Conservation (phyloP, 2,113 vertebrate genomes). For the Odontesthes bonariensis region DNA sequence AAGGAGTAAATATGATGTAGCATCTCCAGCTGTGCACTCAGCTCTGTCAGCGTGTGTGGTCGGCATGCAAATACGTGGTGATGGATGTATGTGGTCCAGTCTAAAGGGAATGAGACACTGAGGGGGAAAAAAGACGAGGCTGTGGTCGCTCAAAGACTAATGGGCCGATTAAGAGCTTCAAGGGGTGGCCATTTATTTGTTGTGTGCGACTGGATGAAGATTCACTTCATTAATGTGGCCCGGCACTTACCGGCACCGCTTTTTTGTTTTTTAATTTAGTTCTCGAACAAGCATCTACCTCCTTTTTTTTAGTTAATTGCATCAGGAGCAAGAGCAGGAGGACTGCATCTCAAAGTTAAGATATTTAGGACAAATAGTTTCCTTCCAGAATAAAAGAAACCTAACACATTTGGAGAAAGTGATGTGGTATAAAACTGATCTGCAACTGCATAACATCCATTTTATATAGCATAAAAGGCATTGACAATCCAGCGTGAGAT, state of each 20-base stretch:
- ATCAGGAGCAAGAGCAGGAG: slow-evolving; percentile 26
- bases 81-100: slow-evolving; percentile 70
- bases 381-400: too few relatives aligned
- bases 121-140: slow-evolving; percentile 27
- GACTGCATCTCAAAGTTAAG: slow-evolving; percentile 5
- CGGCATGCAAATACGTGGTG: slow-evolving; percentile 69
- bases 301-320: slow-evolving; percentile 34
- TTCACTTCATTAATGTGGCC: slow-evolving; percentile 82
- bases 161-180: slow-evolving; percentile 80
- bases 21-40: slow-evolving; percentile 66
- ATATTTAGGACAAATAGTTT: slow-evolving; percentile 1
- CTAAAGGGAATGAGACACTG: slow-evolving; percentile 54
- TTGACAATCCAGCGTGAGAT: too few relatives aligned
- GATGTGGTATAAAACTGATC: too few relatives aligned
- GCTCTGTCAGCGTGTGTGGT: slow-evolving; percentile 61
- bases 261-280: slow-evolving; percentile 32
- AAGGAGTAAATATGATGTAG: slow-evolving; percentile 71
- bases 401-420: too few relatives aligned
- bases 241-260: slow-evolving; percentile 65
- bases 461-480: too few relatives aligned
- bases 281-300: slow-evolving; percentile 32
- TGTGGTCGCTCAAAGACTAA: slow-evolving; percentile 78
- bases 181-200: slow-evolving; percentile 81
- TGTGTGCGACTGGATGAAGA: slow-evolving; percentile 81
- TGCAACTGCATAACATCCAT: too few relatives aligned